Conservation (phyloP, 2,797 vertebrate genomes). For the Fringilla coelebs region DNA sequence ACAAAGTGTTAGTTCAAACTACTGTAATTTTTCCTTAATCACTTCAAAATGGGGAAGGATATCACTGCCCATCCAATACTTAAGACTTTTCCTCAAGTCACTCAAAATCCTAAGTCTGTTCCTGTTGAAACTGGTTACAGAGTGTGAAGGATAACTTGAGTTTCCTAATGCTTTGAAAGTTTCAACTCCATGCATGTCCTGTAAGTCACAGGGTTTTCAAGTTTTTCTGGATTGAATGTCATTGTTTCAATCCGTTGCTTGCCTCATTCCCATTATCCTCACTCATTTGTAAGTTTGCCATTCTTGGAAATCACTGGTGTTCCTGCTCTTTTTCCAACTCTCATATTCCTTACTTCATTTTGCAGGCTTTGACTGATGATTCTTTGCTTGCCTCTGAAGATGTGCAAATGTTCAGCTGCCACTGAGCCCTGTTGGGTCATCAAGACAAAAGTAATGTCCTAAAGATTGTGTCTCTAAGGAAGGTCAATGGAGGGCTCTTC, state of each 20-base stretch:
- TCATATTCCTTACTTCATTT: neutral
- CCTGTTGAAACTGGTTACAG: neutral
- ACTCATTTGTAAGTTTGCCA: neutral
- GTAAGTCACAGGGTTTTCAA: neutral
- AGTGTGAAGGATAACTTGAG: neutral
- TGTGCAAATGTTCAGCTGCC: neutral
- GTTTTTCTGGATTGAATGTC: neutral
- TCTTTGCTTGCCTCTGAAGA: neutral
- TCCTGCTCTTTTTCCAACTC: neutral
- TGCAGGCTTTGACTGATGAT: neutral
- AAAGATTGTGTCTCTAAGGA: neutral
- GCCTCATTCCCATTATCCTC: neutral
- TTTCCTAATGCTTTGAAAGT: neutral
- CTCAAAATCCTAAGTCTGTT: neutral
- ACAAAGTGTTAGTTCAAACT: neutral
- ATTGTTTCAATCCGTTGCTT: neutral
- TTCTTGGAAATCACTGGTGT: neutral
- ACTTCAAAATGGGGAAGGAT: neutral
- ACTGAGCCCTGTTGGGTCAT: neutral
- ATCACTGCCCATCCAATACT: neutral
- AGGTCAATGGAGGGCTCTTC: neutral
- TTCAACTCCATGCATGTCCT: neutral
- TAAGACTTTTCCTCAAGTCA: neutral
- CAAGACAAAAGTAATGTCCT: neutral
- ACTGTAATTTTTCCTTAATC: neutral